These are phyloP conservation scores for Perodicticus potto DNA, from an alignment of 2,797 vertebrate genomes.

Conservation along the genomic window DNA sequence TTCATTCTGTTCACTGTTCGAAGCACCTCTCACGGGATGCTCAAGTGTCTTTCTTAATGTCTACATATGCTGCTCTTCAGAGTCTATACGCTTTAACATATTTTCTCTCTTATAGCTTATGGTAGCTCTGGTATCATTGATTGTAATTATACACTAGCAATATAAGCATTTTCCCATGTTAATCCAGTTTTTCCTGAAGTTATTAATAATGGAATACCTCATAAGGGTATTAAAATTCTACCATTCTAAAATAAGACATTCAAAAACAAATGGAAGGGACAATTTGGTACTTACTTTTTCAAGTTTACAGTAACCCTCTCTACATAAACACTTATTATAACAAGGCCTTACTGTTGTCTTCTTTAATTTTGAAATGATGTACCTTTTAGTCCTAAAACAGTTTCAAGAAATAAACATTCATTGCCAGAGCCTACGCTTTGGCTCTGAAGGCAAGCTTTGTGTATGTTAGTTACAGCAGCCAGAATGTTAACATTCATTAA, in stretches of 20 bases:
- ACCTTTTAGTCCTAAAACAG: conserved; percentile 10
- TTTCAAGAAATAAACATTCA: conserved; percentile 27
- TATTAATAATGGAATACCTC: not conserved
- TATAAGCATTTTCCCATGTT: not conserved
- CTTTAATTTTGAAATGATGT: conserved; percentile 15
- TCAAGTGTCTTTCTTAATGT: not conserved
- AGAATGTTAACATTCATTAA: not conserved
- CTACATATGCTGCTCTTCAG: not conserved
- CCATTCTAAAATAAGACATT: not conserved
- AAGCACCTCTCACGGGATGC: not conserved
- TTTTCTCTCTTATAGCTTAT: not conserved
- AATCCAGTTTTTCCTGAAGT: not conserved
- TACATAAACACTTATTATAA: not conserved
- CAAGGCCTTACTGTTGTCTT: not conserved
- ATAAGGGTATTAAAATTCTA: not conserved
- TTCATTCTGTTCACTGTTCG: not conserved
- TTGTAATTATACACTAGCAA: not conserved
- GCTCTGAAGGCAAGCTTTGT: not conserved
- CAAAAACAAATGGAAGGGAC: not conserved
- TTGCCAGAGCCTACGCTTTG: not conserved
- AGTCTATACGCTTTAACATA: not conserved
- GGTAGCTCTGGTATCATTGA: not conserved
- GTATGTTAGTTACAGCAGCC: not conserved
- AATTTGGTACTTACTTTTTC: not conserved
- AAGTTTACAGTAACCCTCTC: not conserved